phyloP scores from a whole-genome alignment of 2,113 vertebrate species.

The Pagrus major region DNA sequence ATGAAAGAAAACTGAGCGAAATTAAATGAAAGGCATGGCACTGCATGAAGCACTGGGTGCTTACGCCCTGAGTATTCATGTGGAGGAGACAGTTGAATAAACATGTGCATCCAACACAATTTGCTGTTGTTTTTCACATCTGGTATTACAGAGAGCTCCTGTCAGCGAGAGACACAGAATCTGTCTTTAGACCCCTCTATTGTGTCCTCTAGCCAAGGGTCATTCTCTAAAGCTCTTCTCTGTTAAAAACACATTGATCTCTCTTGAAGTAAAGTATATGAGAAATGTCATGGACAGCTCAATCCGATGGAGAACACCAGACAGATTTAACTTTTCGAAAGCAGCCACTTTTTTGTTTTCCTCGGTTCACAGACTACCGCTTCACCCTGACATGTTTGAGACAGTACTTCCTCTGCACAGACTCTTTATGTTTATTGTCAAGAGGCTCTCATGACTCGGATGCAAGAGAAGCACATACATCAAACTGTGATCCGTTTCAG shows the following conservation, averaged over 20 bases:
- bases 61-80: neutral
- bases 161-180: neutral
- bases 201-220: neutral
- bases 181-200: neutral
- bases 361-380: neutral
- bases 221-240: neutral
- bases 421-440: conserved; percentile 1
- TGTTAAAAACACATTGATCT: neutral
- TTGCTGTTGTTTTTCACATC: conserved; percentile 3
- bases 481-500: neutral
- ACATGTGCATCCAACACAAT: neutral
- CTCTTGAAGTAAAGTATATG: neutral
- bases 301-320: neutral
- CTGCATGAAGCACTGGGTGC: neutral
- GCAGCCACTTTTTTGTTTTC: neutral
- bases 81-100: neutral
- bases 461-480: neutral
- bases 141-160: neutral
- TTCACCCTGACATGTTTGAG: neutral
- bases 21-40: neutral
- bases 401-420: neutral
- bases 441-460: neutral
- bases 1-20: neutral
- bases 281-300: neutral
- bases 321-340: neutral